Base-by-base conservation (phyloP, 2,113 vertebrate genomes). In the Regulus satrapa region DNA sequence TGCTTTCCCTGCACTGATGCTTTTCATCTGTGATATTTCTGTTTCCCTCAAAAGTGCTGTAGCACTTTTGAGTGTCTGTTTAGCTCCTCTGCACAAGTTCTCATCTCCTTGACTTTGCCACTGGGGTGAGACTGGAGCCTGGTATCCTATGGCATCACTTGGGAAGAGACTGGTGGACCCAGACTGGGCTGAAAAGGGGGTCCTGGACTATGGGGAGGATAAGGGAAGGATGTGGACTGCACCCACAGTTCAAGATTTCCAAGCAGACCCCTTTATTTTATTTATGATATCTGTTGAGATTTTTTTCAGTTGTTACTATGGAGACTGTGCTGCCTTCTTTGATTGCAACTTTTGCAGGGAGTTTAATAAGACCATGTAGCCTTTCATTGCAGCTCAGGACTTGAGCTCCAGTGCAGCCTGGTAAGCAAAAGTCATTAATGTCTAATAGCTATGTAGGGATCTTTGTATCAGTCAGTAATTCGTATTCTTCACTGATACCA, bases 301-400 rank as follows among this genome's bases (percentile, higher is more conserved):
- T 74, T 89, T 77, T 88, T 81, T n/a, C 62, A 45, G 38, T 58
- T 75, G 94, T 93, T 96, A 82, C 96, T 95, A 84, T 94, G 89
- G 95, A 89, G 76, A 97, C 72, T 26, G 14, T 5, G n/a, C 72
- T 85, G 78, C 52, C 17, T 58, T 67, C 55, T 92, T 67, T 67
- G 81, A 72, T 16, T 88, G 43, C 17, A 82, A 13, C 62, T 92
- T 63, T 66, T 82, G 28, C 17, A 72, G 40, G 7, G 16, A 41
- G 18, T 92, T 90, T 94, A 80, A 19, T 36, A 78, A 49, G 38
- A 74, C 38, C 2, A 2, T 40, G 59, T 62, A 54, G 62, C 74
- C 74, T 85, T 85, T 95, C 41, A 36, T 31, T 92, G 64, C 46
- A 52, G 52, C 84, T 69, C 64, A 16, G 54, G 32, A 18, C 21